Conservation (phyloP, 2,113 vertebrate species). For the Monopterus albus region DNA sequence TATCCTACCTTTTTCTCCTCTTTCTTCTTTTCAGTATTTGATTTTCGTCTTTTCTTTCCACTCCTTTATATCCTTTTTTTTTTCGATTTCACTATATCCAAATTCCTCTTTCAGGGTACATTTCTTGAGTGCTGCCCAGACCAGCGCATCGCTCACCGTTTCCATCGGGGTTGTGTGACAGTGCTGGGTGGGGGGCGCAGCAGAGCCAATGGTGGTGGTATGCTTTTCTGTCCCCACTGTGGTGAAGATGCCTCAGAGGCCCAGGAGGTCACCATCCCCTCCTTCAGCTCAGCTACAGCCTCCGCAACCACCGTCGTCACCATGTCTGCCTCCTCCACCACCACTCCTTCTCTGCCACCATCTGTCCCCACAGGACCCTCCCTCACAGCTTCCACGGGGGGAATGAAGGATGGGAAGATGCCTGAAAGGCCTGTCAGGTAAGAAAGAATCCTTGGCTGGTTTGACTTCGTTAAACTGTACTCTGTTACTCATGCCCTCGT, state of each 20-base stretch:
- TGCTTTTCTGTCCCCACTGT: constrained; percentile 94
- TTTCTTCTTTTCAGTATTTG: background rate
- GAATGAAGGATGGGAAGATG: constrained; percentile 73
- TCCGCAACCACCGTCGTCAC: constrained; percentile 82
- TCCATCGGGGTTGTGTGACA: constrained; percentile 91
- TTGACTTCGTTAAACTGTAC: background rate
- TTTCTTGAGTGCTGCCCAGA: constrained; percentile 93
- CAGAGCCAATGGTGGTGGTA: constrained; percentile 77
- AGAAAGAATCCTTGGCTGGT: background rate
- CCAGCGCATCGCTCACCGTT: constrained; percentile 90
- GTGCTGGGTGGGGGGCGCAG: constrained; percentile 84
- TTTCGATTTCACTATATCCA: too few species aligned
- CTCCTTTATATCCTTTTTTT: background rate
- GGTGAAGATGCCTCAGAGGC: constrained; percentile 93
- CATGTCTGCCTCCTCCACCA: constrained; percentile 83
- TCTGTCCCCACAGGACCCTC: constrained; percentile 56
- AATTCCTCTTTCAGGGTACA: constrained; percentile 84
- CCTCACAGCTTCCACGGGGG: constrained; percentile 62
- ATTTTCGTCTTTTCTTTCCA: background rate
- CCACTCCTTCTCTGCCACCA: constrained; percentile 69
- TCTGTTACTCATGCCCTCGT: background rate
- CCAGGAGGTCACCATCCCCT: constrained; percentile 89
- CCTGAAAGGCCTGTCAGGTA: constrained; percentile 80
- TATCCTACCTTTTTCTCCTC: too few species aligned
- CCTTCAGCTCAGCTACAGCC: constrained; percentile 75